Percentiles rank a stretch among this genome's conserved stretches.
Conservation (phyloP, 1,140 invertebrate genomes). For the Atta colombica region DNA sequence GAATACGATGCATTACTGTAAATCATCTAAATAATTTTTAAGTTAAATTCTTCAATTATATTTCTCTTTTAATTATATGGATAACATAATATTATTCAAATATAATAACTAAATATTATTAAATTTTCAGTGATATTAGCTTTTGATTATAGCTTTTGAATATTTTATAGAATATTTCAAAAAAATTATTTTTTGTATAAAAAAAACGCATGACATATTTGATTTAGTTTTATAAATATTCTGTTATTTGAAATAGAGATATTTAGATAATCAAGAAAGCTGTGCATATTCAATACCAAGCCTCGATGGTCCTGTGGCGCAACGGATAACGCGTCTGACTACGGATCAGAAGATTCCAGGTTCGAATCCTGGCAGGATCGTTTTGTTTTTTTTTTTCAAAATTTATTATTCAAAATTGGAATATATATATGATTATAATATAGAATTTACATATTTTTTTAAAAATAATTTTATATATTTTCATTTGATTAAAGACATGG, state of each 20-base stretch:
- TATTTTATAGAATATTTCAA: background rate
- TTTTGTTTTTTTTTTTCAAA: constrained; percentile 8
- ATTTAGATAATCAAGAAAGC: background rate
- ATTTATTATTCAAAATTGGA: background rate
- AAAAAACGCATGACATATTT: background rate
- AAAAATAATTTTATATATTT: background rate
- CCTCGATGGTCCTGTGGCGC: constrained; percentile 92
- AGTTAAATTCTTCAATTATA: background rate
- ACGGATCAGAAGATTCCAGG: constrained; percentile 97
- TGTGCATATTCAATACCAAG: too few species aligned
- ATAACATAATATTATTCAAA: background rate
- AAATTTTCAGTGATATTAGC: background rate
- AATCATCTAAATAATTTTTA: background rate
- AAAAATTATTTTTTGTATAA: background rate
- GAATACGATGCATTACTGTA: background rate
- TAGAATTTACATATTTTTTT: background rate
- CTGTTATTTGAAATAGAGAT: background rate
- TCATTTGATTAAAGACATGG: background rate
- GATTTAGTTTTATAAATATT: background rate
- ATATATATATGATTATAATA: background rate
- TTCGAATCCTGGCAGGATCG: constrained; percentile 96
- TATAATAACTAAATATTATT: background rate
- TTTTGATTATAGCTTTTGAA: background rate
- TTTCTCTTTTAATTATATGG: background rate
- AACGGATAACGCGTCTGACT: constrained; percentile 97